phyloP scores from a whole-genome alignment of 2,888 invertebrate genomes.

The Xylota sylvarum region DNA sequence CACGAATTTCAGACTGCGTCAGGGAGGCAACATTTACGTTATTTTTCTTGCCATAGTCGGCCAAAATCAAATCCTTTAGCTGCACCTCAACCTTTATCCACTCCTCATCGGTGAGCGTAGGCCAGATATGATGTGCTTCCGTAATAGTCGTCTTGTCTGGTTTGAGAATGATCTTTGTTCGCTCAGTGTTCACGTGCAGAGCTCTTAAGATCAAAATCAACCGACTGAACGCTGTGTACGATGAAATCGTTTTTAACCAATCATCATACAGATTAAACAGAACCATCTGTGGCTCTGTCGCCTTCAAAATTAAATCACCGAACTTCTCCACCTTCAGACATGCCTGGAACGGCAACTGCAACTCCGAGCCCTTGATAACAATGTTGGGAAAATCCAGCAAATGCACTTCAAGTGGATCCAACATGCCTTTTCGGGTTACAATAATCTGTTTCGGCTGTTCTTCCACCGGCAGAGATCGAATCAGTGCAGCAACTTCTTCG shows the following conservation, averaged over 20 bases:
- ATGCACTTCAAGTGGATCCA: constrained; percentile 99
- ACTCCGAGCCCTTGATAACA: constrained; percentile 99
- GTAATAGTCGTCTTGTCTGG: constrained; percentile 99
- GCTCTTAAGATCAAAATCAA: constrained; percentile 98
- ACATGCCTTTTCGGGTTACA: constrained; percentile 99
- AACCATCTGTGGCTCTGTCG: constrained; percentile 99
- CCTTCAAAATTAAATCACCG: constrained; percentile 99
- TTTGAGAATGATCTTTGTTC: constrained; percentile 99
- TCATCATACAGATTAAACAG: constrained; percentile 99
- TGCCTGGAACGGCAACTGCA: constrained; percentile 99
- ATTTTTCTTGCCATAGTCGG: constrained; percentile 99
- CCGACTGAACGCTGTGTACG: constrained; percentile 99
- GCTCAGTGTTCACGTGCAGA: constrained; percentile 99
- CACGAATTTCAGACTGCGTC: constrained; percentile 99
- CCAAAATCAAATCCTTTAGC: constrained; percentile 98
- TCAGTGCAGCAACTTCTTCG: constrained; percentile 99
- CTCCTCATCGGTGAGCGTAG: constrained; percentile 98
- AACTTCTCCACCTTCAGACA: constrained; percentile 99
- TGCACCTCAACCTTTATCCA: constrained; percentile 99
- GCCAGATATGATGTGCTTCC: constrained; percentile 99
- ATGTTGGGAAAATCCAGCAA: constrained; percentile 99
- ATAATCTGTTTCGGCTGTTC: constrained; percentile 99
- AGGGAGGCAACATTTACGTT: constrained; percentile 99
- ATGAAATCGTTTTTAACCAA: constrained; percentile 99
- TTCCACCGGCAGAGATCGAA: constrained; percentile 99